These are phyloP conservation scores for Rostratula benghalensis DNA, from an alignment of 2,113 vertebrate species.

Conservation along the genomic window DNA sequence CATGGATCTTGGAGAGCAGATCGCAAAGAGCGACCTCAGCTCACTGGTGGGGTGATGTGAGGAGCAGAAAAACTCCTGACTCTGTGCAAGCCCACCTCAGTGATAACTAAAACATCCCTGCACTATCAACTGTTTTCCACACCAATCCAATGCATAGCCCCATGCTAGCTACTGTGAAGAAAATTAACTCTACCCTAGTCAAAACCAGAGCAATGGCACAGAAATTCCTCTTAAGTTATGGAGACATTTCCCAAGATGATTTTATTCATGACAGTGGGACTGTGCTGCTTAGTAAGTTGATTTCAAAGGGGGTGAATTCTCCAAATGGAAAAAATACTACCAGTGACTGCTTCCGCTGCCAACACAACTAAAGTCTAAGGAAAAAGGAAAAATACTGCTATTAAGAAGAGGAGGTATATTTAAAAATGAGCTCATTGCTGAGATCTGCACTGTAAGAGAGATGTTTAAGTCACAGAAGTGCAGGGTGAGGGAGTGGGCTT, in stretches of 20 bases:
- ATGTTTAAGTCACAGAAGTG: not conserved
- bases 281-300: not conserved
- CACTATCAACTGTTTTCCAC: not conserved
- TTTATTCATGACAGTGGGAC: not conserved
- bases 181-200: not conserved
- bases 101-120: not conserved
- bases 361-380: not conserved
- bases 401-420: not conserved
- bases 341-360: not conserved
- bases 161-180: not conserved
- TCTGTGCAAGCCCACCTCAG: not conserved
- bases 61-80: not conserved
- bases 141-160: not conserved
- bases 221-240: not conserved
- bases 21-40: not conserved
- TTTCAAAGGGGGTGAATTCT: not conserved
- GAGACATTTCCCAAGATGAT: not conserved
- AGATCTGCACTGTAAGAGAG: not conserved
- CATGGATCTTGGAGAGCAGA: not conserved
- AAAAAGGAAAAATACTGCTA: not conserved
- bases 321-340: not conserved
- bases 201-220: not conserved
- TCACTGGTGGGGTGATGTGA: not conserved
- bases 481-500: not conserved
- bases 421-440: not conserved